phyloP scores from a whole-genome alignment of 2,888 invertebrate species.

The Melanotus villosus region DNA sequence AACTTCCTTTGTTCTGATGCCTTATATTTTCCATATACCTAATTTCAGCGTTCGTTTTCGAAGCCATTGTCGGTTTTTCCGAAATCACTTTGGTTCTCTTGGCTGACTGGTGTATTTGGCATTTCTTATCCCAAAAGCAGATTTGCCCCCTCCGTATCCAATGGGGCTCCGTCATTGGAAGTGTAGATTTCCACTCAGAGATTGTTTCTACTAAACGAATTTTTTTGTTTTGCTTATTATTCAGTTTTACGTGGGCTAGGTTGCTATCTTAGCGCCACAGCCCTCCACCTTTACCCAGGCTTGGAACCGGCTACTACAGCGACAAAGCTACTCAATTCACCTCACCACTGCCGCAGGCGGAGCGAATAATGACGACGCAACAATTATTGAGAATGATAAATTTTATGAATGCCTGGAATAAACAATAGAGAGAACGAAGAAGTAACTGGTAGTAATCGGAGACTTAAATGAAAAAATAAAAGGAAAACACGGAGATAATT shows the following conservation, averaged over 20 bases:
- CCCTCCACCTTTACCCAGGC: too few relatives aligned
- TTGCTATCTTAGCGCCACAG: too few relatives aligned
- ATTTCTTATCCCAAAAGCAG: constrained; percentile 3
- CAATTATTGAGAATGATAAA: background rate
- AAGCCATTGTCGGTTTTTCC: background rate
- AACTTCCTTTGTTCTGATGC: background rate
- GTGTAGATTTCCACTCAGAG: too few relatives aligned
- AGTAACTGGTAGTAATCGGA: constrained; percentile 5
- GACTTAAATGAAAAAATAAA: background rate
- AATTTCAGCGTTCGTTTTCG: background rate
- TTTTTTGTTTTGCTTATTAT: too few relatives aligned
- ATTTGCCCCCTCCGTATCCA: too few relatives aligned
- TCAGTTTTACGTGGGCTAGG: too few relatives aligned
- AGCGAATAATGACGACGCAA: background rate
- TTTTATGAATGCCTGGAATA: background rate
- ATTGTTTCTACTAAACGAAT: too few relatives aligned
- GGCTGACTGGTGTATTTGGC: constrained; percentile 4
- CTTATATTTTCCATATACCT: constrained; percentile 9
- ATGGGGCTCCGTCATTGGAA: too few relatives aligned
- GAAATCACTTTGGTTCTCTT: background rate
- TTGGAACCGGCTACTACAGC: too few relatives aligned
- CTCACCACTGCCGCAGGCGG: too few relatives aligned
- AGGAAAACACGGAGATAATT: background rate
- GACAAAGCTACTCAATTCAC: too few relatives aligned
- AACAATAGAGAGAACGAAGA: constrained; percentile 3